Base-by-base conservation (phyloP, 2,888 invertebrate species). In the Gymnocheta viridis region DNA sequence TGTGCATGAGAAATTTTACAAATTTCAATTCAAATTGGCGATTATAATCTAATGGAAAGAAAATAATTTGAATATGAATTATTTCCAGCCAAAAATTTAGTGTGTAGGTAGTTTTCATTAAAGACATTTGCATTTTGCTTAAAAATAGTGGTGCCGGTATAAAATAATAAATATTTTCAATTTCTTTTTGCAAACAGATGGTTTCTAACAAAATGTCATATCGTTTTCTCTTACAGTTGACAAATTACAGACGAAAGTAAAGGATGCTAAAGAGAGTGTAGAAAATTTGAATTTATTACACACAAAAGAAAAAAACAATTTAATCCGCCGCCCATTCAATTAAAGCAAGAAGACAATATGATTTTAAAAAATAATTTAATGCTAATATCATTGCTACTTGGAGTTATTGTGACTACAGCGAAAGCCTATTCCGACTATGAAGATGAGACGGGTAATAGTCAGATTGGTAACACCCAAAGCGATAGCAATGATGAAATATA, bases 401-500 rank as follows among this genome's bases (percentile, higher is more conserved):
- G 80, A 3, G 41, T 56, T 35, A 47, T 70, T 9, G 10, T 47
- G 17, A 29, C 38, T 22, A 72, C n/a, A 41, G 19, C 35, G 32
- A 7, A 41, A 38, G 56, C 81, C 22, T 67, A 62, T 60, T 27
- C 56, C 19, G 76, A 85, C 6, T 66, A 66, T 27, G 78, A 72
- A 14, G 80, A 67, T 24, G 74, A 70, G 4, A 64, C 62, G 19
- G 7, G 44, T 12, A 51, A 41, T 49, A 44, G 47, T 67, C 19
- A 60, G 41, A 10, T 27, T 49, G 66, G 51, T 0, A 54, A 35
- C 35, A 3, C 29, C 12, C 73, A 41, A 44, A 49, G 14, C 17
- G 38, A 29, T 60, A 35, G 19, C 19, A 86, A 85, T 60, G 89
- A 87, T 7, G 88, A 89, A 14, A 86, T 90, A 67, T 88, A 87